Evolutionary conservation across 1,140 invertebrate genomes (phyloP).

Genomic region (Tyrophagus putrescentiae): DNA sequence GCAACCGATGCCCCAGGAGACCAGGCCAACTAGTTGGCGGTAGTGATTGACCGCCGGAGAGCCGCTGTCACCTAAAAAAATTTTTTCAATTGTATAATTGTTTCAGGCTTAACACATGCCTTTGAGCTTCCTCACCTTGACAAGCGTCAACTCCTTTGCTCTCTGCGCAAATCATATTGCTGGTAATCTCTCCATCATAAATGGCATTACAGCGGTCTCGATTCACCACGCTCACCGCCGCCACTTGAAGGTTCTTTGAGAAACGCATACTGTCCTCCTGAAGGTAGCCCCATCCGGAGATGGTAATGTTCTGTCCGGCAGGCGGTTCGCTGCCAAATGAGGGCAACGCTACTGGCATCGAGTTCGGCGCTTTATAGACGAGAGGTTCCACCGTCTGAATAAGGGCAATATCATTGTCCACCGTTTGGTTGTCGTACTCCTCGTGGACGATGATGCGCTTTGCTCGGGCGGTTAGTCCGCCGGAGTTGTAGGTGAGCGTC

Average conservation of each 20-base stretch:
- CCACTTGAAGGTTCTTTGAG: constrained; percentile 20
- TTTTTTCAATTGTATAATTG: too few relatives aligned
- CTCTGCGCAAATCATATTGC: constrained; percentile 32
- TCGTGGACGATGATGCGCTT: constrained; percentile 1
- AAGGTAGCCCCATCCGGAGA: constrained; percentile 10
- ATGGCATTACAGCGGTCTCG: constrained; percentile 27
- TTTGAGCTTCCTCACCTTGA: too few relatives aligned
- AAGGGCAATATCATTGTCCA: constrained; percentile 20
- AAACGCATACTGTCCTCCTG: constrained; percentile 7
- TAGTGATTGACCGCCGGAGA: neutral
- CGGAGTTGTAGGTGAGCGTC: neutral
- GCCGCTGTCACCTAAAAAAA: constrained; percentile 15
- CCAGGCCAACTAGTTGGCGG: constrained; percentile 39
- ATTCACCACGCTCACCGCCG: constrained; percentile 29
- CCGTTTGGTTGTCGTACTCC: constrained; percentile 4
- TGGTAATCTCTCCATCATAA: constrained; percentile 20
- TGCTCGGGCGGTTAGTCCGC: neutral
- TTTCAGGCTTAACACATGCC: too few relatives aligned
- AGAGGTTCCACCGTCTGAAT: neutral
- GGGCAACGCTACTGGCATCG: neutral
- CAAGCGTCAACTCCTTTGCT: constrained; percentile 30
- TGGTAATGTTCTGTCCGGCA: neutral
- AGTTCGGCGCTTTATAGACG: neutral
- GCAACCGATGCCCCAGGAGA: constrained; percentile 57
- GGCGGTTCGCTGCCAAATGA: neutral